Base-by-base conservation (phyloP, 2,797 vertebrate species). In the Heliangelus exortis region DNA sequence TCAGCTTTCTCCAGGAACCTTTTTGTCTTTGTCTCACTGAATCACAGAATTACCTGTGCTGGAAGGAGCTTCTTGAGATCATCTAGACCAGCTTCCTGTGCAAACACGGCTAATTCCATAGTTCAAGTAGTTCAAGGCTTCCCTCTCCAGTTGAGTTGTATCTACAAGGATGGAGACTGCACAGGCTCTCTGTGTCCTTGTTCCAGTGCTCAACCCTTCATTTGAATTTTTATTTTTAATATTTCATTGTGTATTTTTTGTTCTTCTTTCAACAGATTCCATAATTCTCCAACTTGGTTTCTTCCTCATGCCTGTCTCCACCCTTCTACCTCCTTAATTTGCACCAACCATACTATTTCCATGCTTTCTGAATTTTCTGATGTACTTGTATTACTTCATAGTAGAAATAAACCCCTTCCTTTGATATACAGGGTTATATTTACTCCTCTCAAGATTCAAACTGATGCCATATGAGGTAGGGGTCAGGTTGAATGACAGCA, bases 361-460 rank as follows among this genome's bases (percentile, higher is more conserved):
- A 29, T 5, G 25, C 29, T 83, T 78, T 61, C 73, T 79, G 36
- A 76, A 76, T 91, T 53, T 69, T 86, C 59, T 73, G 31, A 48
- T 41, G 31, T 43, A 54, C 19, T 89, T 90, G 1, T 3, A 34
- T 82, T 87, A 68, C 82, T 78, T 81, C 67, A 9, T 22, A 62
- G 29, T 2, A 90, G 69, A 88, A 93, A 81, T 13, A 34, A 5
- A 61, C 3, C 3, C 16, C 28, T 84, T 86, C 28, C 73, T 94
- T 90, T 93, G 83, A 88, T 84, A 93, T 21, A 39, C 10, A 61
- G 19, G 28, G 54, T 62, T 84, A 14, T 78, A 84, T 78, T 86
- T 90, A 48, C 62, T 53, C 21, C 69, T 91, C 93, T 81, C 85
- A 92, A 90, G 80, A 84, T 50, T 84, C 91, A 94, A 92, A 96